Evolutionary conservation across 2,888 invertebrate genomes (phyloP), one percentile per base, ranked within the genome.

Genomic region (Chaetogeoica ovagalla): DNA sequence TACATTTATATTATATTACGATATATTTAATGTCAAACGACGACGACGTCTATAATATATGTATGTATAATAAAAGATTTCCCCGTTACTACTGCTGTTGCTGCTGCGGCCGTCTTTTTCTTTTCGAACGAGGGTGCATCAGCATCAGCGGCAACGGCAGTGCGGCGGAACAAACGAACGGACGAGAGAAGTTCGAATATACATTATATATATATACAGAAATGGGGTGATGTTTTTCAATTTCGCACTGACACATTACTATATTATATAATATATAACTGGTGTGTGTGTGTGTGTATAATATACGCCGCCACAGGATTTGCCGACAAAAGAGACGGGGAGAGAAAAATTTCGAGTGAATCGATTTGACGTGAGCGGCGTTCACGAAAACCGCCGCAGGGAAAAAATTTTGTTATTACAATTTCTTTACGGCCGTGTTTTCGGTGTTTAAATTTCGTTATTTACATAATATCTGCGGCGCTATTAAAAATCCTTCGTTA

Each of bases 21-120:
- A n/a, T 37, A 15, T 15, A 52, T 76, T 76, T 66, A 76, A 76
- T n/a, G 65, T 75, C 75, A 57, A 43, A n/a, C 65, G 17, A 23
- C 79, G 77, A n/a, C 55, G 17, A 23, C 79, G 77, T 63, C 62
- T 71, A 43, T 65, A 65, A 79, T 57, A 79, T 62, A 79, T 30
- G 4, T 30, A 30, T 30, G 4, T 30, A 30, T 30, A 30, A 30
- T 30, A 30, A 30, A 30, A 30, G 30, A 30, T 30, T 30, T 1
- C 30, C 30, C 30, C 30, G 30, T 63, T 52, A n/a, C n/a, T n/a
- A n/a, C n/a, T n/a, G 79, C 71, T 71, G 19, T 63, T 71, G 79
- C 71, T 62, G 68, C 69, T 6, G 48, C 43, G 1, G 68, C 59
- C 19, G 63, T 55, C 68, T 59, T 77, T 60, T 43, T 43, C n/a